These are phyloP conservation scores for Pterois miles DNA, from an alignment of 2,797 vertebrate species.

Conservation along the genomic window DNA sequence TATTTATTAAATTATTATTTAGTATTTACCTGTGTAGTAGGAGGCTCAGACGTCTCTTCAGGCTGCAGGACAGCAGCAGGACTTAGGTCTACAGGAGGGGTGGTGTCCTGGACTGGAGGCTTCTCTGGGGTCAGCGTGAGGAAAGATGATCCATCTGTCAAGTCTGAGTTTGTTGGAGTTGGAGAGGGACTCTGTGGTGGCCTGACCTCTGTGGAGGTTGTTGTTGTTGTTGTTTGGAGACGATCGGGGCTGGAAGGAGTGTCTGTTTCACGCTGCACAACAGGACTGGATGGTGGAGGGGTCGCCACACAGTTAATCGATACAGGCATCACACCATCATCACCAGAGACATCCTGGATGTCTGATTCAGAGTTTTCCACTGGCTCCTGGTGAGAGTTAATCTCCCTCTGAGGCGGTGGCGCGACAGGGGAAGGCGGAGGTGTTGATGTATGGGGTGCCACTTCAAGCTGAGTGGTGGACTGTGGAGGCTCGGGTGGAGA, in stretches of 20 bases:
- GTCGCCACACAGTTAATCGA: background rate
- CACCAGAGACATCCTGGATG: slow-evolving; percentile 6
- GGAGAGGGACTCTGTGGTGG: slow-evolving; percentile 21
- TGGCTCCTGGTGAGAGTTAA: slow-evolving; percentile 38
- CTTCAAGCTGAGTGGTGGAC: background rate
- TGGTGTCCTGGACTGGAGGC: slow-evolving; percentile 72
- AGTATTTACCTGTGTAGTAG: slow-evolving; percentile 60
- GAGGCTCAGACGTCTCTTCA: slow-evolving; percentile 44
- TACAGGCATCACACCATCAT: background rate
- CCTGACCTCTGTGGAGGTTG: background rate
- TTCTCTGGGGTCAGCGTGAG: slow-evolving; percentile 45
- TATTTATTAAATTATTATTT: no score
- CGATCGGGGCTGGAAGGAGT: background rate
- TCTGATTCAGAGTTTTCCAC: slow-evolving; percentile 69
- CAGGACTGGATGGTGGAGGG: background rate
- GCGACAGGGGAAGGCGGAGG: slow-evolving; percentile 43
- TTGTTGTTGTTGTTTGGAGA: background rate
- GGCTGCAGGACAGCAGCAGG: slow-evolving; percentile 12
- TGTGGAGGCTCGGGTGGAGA: slow-evolving; percentile 28
- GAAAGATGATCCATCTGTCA: slow-evolving; percentile 2
- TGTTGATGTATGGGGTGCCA: slow-evolving; percentile 27
- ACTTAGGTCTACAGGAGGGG: slow-evolving; percentile 2
- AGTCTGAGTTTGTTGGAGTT: background rate
- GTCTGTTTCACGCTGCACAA: background rate
- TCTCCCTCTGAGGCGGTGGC: background rate